A percentile compares a stretch with the other conserved stretches of the same genome.
These are phyloP conservation scores for Phanerotoma sp. DNA, from an alignment of 2,888 invertebrate genomes.

Conservation along the genomic window DNA sequence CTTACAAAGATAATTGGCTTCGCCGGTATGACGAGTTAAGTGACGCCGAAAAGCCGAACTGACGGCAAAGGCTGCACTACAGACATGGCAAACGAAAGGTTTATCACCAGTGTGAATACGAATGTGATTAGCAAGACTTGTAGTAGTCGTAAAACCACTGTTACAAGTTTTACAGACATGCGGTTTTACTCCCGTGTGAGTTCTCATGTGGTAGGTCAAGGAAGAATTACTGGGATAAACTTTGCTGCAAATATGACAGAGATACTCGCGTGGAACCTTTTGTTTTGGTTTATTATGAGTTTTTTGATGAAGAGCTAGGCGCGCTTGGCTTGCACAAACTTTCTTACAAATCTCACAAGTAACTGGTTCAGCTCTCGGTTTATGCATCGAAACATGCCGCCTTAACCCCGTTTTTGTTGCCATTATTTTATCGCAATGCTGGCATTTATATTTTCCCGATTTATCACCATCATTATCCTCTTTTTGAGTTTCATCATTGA, in stretches of 20 bases:
- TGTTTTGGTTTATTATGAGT: constrained; percentile 55
- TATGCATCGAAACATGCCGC: constrained; percentile 54
- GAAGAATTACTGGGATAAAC: constrained; percentile 56
- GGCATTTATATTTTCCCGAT: constrained; percentile 50
- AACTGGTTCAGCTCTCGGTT: constrained; percentile 54
- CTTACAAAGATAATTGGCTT: constrained; percentile 55
- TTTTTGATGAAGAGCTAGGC: constrained; percentile 51
- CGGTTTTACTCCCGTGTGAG: constrained; percentile 54
- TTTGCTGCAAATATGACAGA: constrained; percentile 56
- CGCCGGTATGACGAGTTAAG: constrained; percentile 54
- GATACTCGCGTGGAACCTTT: constrained; percentile 52
- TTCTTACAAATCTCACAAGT: constrained; percentile 54
- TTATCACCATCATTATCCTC: constrained; percentile 35
- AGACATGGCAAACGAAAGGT: constrained; percentile 55
- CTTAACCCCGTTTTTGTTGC: constrained; percentile 54
- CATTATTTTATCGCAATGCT: constrained; percentile 55
- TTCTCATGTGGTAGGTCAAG: constrained; percentile 55
- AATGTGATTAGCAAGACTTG: constrained; percentile 54
- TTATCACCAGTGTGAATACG: constrained; percentile 56
- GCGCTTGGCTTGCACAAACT: constrained; percentile 53
- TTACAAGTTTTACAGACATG: constrained; percentile 56
- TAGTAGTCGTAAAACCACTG: constrained; percentile 55
- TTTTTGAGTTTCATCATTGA: constrained; percentile 16
- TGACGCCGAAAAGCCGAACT: constrained; percentile 53
- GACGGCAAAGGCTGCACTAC: constrained; percentile 56